Evolutionary conservation across 2,113 vertebrate species (phyloP).

Genomic region (Rutilus rutilus): DNA sequence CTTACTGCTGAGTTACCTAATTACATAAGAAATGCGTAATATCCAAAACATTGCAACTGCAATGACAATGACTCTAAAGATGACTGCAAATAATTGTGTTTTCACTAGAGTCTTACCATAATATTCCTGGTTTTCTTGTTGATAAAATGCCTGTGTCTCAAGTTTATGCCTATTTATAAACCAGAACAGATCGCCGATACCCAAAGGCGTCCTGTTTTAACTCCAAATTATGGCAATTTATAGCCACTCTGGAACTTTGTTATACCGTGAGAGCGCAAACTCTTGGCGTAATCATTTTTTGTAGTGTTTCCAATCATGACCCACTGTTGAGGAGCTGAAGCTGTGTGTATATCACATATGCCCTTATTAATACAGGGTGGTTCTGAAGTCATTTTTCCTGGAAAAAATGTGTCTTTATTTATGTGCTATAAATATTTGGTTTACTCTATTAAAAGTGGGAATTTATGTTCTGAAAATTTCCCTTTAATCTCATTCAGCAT

Average conservation of each 20-base stretch:
- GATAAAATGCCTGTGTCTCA: not conserved
- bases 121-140: not conserved
- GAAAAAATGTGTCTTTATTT: not conserved
- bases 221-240: not conserved
- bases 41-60: not conserved
- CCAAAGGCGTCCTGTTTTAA: not conserved
- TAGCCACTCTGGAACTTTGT: not conserved
- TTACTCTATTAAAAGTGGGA: too few species aligned
- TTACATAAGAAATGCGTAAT: not conserved
- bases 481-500: not conserved
- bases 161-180: not conserved
- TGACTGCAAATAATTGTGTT: not conserved
- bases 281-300: not conserved
- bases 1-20: not conserved
- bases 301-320: not conserved
- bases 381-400: not conserved
- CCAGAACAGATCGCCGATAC: not conserved
- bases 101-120: not conserved
- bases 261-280: not conserved
- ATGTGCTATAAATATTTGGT: conserved; percentile 4
- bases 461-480: not conserved
- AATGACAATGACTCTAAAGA: not conserved
- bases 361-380: not conserved
- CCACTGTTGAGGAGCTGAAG: not conserved
- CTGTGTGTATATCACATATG: not conserved